These are phyloP conservation scores for Rhinophrynus dorsalis DNA, from an alignment of 2,797 vertebrate species.

Conservation along the genomic window DNA sequence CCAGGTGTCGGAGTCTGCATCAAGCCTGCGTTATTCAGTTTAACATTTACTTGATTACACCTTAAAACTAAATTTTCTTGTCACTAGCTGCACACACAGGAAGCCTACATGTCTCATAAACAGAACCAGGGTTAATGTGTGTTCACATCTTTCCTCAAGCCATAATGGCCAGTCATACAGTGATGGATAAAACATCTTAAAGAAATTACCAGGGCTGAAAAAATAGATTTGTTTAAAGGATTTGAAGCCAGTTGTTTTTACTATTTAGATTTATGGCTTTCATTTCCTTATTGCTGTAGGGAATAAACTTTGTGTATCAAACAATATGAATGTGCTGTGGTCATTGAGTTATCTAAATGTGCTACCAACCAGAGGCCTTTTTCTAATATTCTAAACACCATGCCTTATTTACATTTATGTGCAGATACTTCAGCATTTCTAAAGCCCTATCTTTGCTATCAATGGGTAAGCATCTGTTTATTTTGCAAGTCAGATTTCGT, in stretches of 20 bases:
- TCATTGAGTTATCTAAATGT: neutral
- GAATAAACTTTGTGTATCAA: neutral
- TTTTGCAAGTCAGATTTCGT: neutral
- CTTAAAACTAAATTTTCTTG: no score
- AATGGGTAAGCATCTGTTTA: neutral
- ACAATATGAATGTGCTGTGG: neutral
- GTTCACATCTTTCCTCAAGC: neutral
- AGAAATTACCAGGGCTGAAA: neutral
- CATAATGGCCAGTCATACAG: constrained; percentile 9
- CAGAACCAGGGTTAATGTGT: neutral
- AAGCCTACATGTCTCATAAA: no score
- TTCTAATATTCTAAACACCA: neutral
- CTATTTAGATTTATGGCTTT: constrained; percentile 34
- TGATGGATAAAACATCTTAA: constrained; percentile 28
- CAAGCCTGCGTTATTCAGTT: no score
- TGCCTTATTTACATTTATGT: neutral
- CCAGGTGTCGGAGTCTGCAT: no score
- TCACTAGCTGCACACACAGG: no score
- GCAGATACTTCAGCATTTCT: neutral
- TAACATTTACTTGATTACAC: no score
- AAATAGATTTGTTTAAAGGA: neutral
- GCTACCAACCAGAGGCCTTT: neutral
- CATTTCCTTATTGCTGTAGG: constrained; percentile 17
- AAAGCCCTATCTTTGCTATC: neutral
- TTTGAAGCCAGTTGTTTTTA: neutral